phyloP scores from a whole-genome alignment of 2,797 vertebrate species.

The Botia kubotai region DNA sequence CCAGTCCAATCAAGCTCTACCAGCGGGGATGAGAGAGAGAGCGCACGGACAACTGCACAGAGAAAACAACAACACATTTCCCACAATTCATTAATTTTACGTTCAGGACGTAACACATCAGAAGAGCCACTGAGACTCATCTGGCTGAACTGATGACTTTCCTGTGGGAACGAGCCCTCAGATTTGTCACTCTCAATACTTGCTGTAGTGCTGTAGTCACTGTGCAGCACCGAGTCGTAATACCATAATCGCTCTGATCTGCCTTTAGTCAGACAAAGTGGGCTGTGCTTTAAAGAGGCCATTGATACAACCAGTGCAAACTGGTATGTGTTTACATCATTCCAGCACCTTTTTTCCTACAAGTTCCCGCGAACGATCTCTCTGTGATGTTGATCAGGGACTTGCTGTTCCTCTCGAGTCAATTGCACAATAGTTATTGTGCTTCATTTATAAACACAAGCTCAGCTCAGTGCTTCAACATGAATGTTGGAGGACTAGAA shows the following conservation, averaged over 20 bases:
- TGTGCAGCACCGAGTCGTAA: conserved; percentile 77
- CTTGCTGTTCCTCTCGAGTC: conserved; percentile 57
- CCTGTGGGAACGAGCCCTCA: conserved; percentile 68
- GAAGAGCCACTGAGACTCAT: conserved; percentile 38
- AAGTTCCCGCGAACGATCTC: conserved; percentile 51
- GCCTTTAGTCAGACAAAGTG: conserved; percentile 65
- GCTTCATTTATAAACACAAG: conserved; percentile 47
- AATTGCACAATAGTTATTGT: conserved; percentile 34
- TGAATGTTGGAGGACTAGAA: background rate
- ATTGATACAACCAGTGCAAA: conserved; percentile 61
- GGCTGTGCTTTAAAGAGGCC: conserved; percentile 63
- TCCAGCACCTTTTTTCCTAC: conserved; percentile 77
- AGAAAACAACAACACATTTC: no score
- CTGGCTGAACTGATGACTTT: conserved; percentile 58
- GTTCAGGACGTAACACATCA: background rate
- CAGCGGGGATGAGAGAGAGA: no score
- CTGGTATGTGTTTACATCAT: conserved; percentile 70
- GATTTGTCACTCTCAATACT: conserved; percentile 65
- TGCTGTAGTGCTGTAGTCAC: conserved; percentile 67
- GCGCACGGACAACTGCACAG: no score
- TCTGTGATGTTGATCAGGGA: conserved; percentile 55
- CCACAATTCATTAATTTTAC: no score
- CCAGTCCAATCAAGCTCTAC: no score
- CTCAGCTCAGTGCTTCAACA: conserved; percentile 36
- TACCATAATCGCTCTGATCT: conserved; percentile 74